These are phyloP conservation scores for Micronycteris hirsuta DNA, from an alignment of 2,113 vertebrate genomes.

Conservation along the genomic window DNA sequence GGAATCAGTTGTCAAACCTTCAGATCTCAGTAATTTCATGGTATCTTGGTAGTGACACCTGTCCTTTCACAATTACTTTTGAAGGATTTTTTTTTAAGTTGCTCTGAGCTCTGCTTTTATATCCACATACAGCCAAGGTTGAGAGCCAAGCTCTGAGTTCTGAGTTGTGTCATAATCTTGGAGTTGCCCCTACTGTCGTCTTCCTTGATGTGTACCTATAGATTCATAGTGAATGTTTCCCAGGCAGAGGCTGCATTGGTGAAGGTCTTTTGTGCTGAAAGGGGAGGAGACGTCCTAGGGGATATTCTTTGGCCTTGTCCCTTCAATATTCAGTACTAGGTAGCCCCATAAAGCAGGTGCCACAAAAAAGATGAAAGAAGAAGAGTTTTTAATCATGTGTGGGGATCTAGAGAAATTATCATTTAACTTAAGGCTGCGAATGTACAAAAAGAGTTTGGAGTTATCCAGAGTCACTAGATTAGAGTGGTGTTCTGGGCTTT, in stretches of 20 bases:
- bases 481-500: neutral
- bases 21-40: neutral
- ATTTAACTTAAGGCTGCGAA: neutral
- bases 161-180: neutral
- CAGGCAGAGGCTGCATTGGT: neutral
- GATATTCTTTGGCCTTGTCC: neutral
- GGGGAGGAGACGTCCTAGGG: neutral
- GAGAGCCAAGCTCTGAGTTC: neutral
- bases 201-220: neutral
- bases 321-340: neutral
- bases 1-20: neutral
- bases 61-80: neutral
- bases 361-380: neutral
- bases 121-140: neutral
- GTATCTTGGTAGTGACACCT: neutral
- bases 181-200: neutral
- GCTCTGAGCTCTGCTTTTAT: neutral
- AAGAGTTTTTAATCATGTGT: neutral
- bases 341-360: neutral
- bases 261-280: neutral
- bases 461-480: neutral
- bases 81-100: neutral
- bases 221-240: neutral
- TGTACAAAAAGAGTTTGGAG: neutral
- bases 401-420: neutral